Evolutionary conservation across 2,888 invertebrate genomes (phyloP).

Genomic region (Aquatica leii): DNA sequence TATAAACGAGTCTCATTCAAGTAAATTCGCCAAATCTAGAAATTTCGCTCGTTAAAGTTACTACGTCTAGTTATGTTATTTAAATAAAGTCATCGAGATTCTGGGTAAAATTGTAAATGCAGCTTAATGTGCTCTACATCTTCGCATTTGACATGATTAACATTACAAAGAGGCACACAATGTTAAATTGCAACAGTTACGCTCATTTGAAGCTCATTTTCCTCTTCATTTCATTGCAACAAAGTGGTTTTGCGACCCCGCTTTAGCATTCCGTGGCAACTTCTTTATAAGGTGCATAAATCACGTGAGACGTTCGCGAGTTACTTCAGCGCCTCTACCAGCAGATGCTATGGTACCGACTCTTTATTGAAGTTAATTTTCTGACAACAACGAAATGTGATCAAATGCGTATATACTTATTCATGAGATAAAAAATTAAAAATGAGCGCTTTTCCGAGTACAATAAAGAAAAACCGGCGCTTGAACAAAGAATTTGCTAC

Average conservation of each 20-base stretch:
- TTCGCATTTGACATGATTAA: constrained; percentile 31
- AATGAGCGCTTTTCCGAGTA: too few species aligned
- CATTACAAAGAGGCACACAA: constrained; percentile 41
- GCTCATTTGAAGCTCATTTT: constrained; percentile 59
- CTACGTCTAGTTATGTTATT: constrained; percentile 11
- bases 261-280: constrained; percentile 56
- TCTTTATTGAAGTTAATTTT: constrained; percentile 34
- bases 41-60: constrained; percentile 7
- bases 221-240: constrained; percentile 60
- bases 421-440: constrained; percentile 13
- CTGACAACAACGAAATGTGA: constrained; percentile 1
- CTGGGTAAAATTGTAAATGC: constrained; percentile 13
- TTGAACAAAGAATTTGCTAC: too few species aligned
- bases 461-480: too few species aligned
- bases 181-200: constrained; percentile 57
- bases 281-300: constrained; percentile 60
- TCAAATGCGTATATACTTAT: constrained; percentile 15
- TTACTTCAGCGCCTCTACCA: constrained; percentile 27
- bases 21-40: background rate
- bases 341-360: constrained; percentile 35
- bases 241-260: constrained; percentile 57
- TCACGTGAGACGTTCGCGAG: constrained; percentile 49
- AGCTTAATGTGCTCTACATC: constrained; percentile 47
- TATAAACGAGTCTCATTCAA: background rate
- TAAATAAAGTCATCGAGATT: constrained; percentile 3